Evolutionary conservation across 2,113 vertebrate species (phyloP), one percentile per base, ranked within the genome.

Genomic region (Ceuthmochares aereus): DNA sequence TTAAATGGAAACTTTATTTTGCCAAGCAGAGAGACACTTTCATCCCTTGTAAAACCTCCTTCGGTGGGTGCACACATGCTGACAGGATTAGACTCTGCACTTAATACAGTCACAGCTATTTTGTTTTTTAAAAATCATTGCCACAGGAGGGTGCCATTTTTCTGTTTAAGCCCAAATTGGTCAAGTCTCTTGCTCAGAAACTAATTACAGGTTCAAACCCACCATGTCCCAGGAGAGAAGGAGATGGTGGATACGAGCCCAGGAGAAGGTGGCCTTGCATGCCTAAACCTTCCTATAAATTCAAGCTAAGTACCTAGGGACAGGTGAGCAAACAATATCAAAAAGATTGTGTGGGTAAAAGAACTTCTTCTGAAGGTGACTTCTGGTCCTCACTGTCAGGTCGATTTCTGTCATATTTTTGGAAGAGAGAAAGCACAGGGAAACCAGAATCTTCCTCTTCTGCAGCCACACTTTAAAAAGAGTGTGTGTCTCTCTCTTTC

Each of bases 111-210:
- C 68, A 40, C 34, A 45, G 15, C 26, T 77, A 23, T 59, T 75
- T 58, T 62, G 18, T 43, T 49, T 79, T 69, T 74, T 68, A 49
- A 5, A 12, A 93, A 30, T 55, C 60, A 3, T 45, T 93, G 83
- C 96, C 96, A 97, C 95, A 92, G 91, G 95, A 96, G 96, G 95
- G 96, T 95, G 96, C 95, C 91, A 86, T 95, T 95, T 93, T 97
- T 96, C 96, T 96, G 67, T 66, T 86, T 84, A 93, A 95, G 47
- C 47, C 45, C 51, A 55, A 29, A 0, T 29, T 73, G 58, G 29
- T 69, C 40, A 40, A 14, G 34, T 32, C 34, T 4, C 34, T 69
- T 58, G 12, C 47, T 74, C 60, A 75, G 16, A 70, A 74, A 9
- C 0, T 1, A 90, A 55, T 25, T 14, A 26, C 0, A 0, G 37